Evolutionary conservation across 2,797 vertebrate genomes (phyloP).

Genomic region (Gymnothorax reevesii): DNA sequence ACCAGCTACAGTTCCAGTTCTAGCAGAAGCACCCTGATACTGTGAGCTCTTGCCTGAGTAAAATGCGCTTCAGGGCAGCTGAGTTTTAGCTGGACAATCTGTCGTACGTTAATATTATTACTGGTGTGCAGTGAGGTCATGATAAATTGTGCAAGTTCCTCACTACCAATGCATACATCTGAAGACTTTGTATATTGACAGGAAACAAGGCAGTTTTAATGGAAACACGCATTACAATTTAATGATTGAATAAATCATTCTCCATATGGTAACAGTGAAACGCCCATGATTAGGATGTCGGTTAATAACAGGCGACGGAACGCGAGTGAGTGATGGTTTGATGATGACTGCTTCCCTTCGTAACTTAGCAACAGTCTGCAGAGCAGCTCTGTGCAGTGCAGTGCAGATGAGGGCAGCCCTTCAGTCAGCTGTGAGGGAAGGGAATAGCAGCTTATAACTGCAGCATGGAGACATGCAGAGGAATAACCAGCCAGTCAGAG

Average conservation of each 20-base stretch:
- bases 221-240: neutral
- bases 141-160: neutral
- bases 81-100: neutral
- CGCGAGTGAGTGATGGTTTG: slow-evolving; percentile 55
- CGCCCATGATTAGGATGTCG: slow-evolving; percentile 50
- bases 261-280: slow-evolving; percentile 39
- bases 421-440: slow-evolving; percentile 40
- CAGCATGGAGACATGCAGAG: slow-evolving; percentile 8
- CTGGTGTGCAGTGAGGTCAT: neutral
- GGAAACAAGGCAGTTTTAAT: neutral
- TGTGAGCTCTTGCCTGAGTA: neutral
- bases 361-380: slow-evolving; percentile 73
- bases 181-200: neutral
- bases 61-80: neutral
- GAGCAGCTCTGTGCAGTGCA: slow-evolving; percentile 50
- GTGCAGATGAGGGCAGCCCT: slow-evolving; percentile 48
- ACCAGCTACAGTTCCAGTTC: neutral
- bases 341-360: slow-evolving; percentile 60
- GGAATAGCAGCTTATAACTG: slow-evolving; percentile 21
- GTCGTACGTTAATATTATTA: neutral
- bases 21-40: neutral
- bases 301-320: slow-evolving; percentile 54
- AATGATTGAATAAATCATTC: neutral
- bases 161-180: neutral
- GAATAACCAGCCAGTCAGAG: neutral